Evolutionary conservation across 2,797 vertebrate species (phyloP).

Genomic region (Falco novaeseelandiae): DNA sequence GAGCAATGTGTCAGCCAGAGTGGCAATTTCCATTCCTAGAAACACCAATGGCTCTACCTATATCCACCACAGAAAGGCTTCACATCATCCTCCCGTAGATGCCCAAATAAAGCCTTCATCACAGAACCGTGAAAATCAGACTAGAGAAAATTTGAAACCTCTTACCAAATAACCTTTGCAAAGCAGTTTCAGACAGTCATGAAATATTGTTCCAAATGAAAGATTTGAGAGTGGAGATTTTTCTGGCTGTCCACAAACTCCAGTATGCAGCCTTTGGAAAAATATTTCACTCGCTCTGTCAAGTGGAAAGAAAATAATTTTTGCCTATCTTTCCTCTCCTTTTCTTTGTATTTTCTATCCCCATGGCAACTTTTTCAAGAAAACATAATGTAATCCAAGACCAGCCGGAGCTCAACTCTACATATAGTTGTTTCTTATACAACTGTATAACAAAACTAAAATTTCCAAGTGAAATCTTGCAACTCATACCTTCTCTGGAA

Average conservation of each 20-base stretch:
- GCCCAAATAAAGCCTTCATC: neutral
- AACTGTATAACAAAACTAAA: neutral
- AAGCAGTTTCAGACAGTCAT: neutral
- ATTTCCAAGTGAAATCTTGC: neutral
- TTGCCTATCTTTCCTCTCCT: neutral
- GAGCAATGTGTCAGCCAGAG: neutral
- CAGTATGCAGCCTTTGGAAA: neutral
- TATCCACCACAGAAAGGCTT: neutral
- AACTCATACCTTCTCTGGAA: neutral
- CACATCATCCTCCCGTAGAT: neutral
- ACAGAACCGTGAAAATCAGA: neutral
- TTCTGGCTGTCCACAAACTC: neutral
- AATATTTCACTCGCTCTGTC: neutral
- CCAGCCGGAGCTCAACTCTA: neutral
- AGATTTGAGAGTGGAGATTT: neutral
- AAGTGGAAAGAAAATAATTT: neutral
- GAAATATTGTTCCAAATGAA: neutral
- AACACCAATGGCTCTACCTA: neutral
- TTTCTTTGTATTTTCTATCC: neutral
- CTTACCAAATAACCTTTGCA: neutral
- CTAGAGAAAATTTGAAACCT: neutral
- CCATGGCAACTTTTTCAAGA: neutral
- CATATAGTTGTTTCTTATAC: neutral
- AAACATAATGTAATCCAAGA: neutral
- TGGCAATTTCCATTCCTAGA: neutral